Base-by-base conservation (phyloP, 2,888 invertebrate genomes). In the Ectemnius continuus region DNA sequence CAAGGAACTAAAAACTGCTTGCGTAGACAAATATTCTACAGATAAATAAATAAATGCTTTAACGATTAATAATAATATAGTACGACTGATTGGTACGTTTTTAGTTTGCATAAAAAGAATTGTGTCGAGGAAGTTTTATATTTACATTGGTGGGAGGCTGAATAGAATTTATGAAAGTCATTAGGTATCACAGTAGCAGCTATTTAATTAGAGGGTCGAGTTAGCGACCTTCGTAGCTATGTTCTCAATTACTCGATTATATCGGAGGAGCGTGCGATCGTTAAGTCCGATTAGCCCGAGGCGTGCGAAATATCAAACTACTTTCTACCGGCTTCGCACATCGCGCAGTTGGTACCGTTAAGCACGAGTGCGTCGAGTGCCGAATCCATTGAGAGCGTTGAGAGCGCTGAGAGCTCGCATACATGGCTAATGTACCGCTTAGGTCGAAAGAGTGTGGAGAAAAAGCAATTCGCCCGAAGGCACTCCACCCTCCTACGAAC, bases 251-350 rank as follows among this genome's bases (percentile, higher is more conserved):
- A 64, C 69, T 72, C 60, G 45, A 23, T 58, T 68, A 75, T 67
- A 58, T 67, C 47, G 66, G 47, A 11, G 52, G 20, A 47, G 20
- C n/a, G 70, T 18, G 28, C 47, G 47, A 3, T 6, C 47, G 18
- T 48, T 20, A 46, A 47, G 52, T 57, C 6, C 18, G 52, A 63
- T 46, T 23, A 18, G 20, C 56, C 64, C 23, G 65, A 28, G 59
- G 57, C 76, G 70, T 73, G 73, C 78, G 67, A 84, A 83, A 83
- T 85, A 83, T 83, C 79, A 87, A 84, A 87, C 83, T 85, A 86
- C 86, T 88, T 86, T 87, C 85, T 85, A 86, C 73, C 65, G 67
- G 36, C 1, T 77, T 73, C 60, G 73, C 61, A 71, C 70, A 64
- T 75, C 69, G 57, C 60, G 69, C 60, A 56, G 52, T 52, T 14